Evolutionary conservation across 2,888 invertebrate genomes (phyloP).

Genomic region (Clostera curtula): DNA sequence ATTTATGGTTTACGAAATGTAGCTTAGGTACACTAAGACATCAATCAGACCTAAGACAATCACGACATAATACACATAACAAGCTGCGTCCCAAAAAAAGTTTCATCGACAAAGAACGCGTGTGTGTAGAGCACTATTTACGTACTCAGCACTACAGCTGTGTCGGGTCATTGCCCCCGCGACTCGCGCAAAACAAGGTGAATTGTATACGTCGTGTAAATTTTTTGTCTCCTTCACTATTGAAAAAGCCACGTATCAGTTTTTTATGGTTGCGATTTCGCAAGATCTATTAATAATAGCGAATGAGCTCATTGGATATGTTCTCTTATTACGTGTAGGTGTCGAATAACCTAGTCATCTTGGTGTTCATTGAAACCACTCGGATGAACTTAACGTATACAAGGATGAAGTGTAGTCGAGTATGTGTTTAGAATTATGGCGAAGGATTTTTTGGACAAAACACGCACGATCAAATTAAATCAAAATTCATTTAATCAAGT

Average conservation of each 20-base stretch:
- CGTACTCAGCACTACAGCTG: conserved; percentile 52
- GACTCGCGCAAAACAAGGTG: conserved; percentile 63
- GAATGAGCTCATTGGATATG: conserved; percentile 20
- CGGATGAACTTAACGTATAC: background rate
- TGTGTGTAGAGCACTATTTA: conserved; percentile 42
- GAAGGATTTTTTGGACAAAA: too few species aligned
- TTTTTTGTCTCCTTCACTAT: conserved; percentile 44
- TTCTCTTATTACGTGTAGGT: conserved; percentile 14
- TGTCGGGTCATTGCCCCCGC: conserved; percentile 56
- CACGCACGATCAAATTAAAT: too few species aligned
- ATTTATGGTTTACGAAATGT: too few species aligned
- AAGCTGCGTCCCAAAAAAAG: too few species aligned
- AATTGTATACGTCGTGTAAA: conserved; percentile 44
- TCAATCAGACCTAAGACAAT: too few species aligned
- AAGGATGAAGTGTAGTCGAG: too few species aligned
- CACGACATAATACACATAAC: too few species aligned
- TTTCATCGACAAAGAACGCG: conserved; percentile 23
- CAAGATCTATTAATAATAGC: conserved; percentile 20
- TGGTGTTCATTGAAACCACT: conserved; percentile 4
- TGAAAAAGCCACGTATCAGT: conserved; percentile 34
- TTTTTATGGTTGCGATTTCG: conserved; percentile 24
- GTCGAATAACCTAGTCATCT: conserved; percentile 10
- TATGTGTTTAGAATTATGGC: too few species aligned
- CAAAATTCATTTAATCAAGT: too few species aligned
- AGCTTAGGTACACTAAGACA: too few species aligned